Evolutionary conservation across 1,140 invertebrate species (phyloP).

Genomic region (Ruditapes philippinarum): DNA sequence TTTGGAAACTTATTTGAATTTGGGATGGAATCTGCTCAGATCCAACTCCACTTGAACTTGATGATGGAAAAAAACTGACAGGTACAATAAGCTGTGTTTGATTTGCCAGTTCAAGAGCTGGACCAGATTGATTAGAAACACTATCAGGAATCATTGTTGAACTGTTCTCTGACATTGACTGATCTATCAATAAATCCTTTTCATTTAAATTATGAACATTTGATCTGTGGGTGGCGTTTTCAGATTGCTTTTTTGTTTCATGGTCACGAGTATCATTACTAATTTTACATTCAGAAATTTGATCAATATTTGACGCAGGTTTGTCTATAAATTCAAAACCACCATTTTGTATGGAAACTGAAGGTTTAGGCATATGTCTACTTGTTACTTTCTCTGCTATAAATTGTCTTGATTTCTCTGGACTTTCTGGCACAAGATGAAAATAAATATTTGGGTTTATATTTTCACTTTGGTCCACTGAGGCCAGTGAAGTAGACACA

Average conservation of each 20-base stretch:
- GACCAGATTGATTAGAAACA: constrained; percentile 1
- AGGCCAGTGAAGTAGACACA: background rate
- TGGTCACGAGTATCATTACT: too few species aligned
- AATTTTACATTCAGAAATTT: too few species aligned
- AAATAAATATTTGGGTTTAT: background rate
- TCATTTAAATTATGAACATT: too few species aligned
- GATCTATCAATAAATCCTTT: too few species aligned
- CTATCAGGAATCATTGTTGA: background rate
- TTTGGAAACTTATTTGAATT: constrained; percentile 32
- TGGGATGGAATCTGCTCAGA: constrained; percentile 15
- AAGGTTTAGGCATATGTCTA: background rate
- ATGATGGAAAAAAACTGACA: background rate
- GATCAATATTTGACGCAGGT: too few species aligned
- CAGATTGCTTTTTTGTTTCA: too few species aligned
- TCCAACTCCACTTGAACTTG: background rate
- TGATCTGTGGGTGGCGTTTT: too few species aligned
- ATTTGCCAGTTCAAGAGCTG: background rate
- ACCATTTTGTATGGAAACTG: background rate
- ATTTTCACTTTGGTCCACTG: background rate
- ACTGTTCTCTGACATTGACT: background rate
- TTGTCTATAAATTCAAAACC: background rate
- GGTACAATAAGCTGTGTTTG: background rate
- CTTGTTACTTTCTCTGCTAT: background rate
- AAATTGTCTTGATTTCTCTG: background rate
- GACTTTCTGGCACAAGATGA: background rate